Evolutionary conservation across 2,888 invertebrate genomes (phyloP), one percentile per base, ranked within the genome.

Genomic region (Perdita meconis): DNA sequence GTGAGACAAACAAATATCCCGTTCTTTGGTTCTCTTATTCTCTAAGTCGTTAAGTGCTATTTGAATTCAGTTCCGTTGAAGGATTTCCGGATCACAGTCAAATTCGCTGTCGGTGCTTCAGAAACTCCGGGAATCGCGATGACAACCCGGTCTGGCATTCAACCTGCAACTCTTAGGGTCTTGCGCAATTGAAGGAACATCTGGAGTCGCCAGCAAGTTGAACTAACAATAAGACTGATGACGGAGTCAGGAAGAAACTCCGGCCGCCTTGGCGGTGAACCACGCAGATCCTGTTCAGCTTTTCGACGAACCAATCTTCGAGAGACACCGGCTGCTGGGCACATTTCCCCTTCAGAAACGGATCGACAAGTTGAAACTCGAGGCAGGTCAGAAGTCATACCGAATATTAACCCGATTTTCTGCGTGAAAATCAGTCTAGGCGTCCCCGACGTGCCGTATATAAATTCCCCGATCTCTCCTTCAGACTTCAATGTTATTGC

Each of bases 351-450:
- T 72, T 59, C 38, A 44, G 67, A 73, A 63, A 57, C 57, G 24
- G 59, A 68, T 78, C 65, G 78, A 70, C 78, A 57, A 78, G 78
- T 76, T 53, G 40, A 26, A 78, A 44, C 38, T 63, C 51, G 56
- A n/a, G 50, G 47, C 59, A 47, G 50, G 24, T 22, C 63, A 59
- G 61, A 64, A 78, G 50, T 64, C 47, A 61, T 42, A 55, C 51
- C 71, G 80, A 81, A 81, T 81, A 72, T 81, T 81, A 76, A 79
- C 73, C 75, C 68, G 12, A 56, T 72, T 67, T 47, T 36, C 65
- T 4, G 16, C 26, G 51, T 40, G 44, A 40, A 56, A 50, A 24
- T 36, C 24, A 22, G 34, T 10, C 51, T 12, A 30, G 22, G 13
- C 42, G 19, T 4, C 36, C 30, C 6, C 42, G 19, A 51, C 51